Evolutionary conservation across 2,888 invertebrate species (phyloP).

Genomic region (Sinopyrophorus schimmeli): DNA sequence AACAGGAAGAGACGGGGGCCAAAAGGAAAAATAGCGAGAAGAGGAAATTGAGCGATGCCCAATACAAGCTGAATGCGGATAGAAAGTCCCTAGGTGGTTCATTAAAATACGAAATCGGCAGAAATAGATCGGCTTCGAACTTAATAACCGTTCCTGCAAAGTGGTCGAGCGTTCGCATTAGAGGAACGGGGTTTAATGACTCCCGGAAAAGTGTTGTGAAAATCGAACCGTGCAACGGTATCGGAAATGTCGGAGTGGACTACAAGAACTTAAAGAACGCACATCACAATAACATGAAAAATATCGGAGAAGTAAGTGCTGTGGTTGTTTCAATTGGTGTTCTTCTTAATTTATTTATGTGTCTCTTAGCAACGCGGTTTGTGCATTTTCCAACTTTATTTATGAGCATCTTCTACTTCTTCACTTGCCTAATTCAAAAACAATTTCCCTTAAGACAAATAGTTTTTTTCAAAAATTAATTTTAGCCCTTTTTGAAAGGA

Average conservation of each 20-base stretch:
- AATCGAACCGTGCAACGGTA: conserved; percentile 67
- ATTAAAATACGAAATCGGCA: conserved; percentile 50
- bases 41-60: conserved; percentile 34
- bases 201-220: conserved; percentile 66
- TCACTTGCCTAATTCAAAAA: too few relatives aligned
- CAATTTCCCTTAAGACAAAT: too few relatives aligned
- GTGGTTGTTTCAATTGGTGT: too few relatives aligned
- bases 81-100: conserved; percentile 47
- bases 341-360: too few relatives aligned
- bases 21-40: conserved; percentile 33
- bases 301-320: conserved; percentile 53
- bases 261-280: conserved; percentile 49
- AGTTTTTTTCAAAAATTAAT: too few relatives aligned
- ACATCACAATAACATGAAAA: conserved; percentile 45
- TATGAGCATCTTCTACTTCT: too few relatives aligned
- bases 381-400: too few relatives aligned
- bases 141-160: conserved; percentile 56
- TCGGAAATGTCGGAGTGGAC: conserved; percentile 44
- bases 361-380: too few relatives aligned
- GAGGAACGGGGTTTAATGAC: conserved; percentile 66
- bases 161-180: conserved; percentile 68
- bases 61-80: conserved; percentile 20
- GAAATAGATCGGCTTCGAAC: conserved; percentile 49
- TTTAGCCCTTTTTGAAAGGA: too few relatives aligned
- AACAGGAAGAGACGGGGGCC: conserved; percentile 14